Conservation (phyloP, 1,140 invertebrate genomes). For the Drosophila aff. region DNA sequence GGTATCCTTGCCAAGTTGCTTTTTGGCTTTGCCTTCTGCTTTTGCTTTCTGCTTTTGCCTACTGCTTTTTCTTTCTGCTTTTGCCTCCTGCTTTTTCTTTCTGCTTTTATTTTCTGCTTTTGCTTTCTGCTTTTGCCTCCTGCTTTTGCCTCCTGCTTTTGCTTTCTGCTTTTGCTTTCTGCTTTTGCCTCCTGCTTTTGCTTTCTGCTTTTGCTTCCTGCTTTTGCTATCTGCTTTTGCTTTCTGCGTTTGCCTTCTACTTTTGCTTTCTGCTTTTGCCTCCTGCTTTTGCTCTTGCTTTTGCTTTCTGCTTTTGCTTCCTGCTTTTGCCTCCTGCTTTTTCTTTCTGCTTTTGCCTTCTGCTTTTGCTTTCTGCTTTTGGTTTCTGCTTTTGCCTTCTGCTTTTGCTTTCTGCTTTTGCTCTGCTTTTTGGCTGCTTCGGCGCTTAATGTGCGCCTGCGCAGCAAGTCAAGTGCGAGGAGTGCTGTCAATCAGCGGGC, state of each 20-base stretch:
- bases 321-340: neutral
- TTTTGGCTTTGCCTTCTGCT: neutral
- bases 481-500: slow-evolving; percentile 69
- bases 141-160: neutral
- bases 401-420: neutral
- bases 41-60: neutral
- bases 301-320: neutral
- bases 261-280: neutral
- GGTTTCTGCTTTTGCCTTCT: neutral
- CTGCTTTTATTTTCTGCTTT: neutral
- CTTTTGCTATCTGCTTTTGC: neutral
- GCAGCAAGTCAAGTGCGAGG: slow-evolving; percentile 81
- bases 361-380: neutral
- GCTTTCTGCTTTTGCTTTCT: neutral
- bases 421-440: slow-evolving; percentile 26
- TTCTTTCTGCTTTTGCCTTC: neutral
- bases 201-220: neutral
- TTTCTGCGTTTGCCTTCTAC: neutral
- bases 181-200: neutral
- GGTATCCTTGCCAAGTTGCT: neutral
- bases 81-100: neutral
- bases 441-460: slow-evolving; percentile 60
- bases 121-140: neutral
- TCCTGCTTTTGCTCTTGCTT: neutral
- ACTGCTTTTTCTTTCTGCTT: neutral